These are phyloP conservation scores for Drosophila azteca DNA, from an alignment of 1,140 invertebrate genomes.

Conservation along the genomic window DNA sequence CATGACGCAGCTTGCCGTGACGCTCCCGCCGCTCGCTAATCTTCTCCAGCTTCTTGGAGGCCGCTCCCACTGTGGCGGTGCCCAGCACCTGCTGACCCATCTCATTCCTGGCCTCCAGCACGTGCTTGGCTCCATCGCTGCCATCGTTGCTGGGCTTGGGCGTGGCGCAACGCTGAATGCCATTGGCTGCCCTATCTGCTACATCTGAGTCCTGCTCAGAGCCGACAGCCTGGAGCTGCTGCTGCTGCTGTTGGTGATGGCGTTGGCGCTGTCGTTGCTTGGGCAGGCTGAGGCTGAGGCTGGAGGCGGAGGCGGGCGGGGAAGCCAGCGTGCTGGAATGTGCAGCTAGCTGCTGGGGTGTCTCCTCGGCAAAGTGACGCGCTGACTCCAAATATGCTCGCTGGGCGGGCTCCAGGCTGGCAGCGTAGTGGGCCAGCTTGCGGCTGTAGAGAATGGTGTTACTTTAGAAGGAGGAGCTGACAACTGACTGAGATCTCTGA, in stretches of 20 bases:
- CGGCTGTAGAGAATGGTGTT: conserved; percentile 37
- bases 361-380: conserved; percentile 65
- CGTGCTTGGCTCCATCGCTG: conserved; percentile 21
- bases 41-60: conserved; percentile 55
- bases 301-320: conserved; percentile 41
- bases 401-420: conserved; percentile 69
- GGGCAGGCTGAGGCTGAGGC: conserved; percentile 66
- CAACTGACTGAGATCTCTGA: background rate
- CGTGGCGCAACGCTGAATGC: conserved; percentile 16
- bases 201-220: conserved; percentile 30
- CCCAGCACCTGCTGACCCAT: conserved; percentile 1
- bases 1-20: conserved; percentile 67
- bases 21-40: conserved; percentile 58
- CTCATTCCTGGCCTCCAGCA: conserved; percentile 42
- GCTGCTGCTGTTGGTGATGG: conserved; percentile 56
- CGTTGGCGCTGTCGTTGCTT: conserved; percentile 70
- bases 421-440: conserved; percentile 71
- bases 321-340: conserved; percentile 60
- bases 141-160: conserved; percentile 24
- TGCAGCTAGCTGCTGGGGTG: conserved; percentile 28
- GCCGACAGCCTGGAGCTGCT: conserved; percentile 26
- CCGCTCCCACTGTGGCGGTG: background rate
- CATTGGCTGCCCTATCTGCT: conserved; percentile 40
- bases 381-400: conserved; percentile 70
- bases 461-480: background rate